Evolutionary conservation across 1,140 invertebrate species (phyloP).

Genomic region (Drosophila prosaltans): DNA sequence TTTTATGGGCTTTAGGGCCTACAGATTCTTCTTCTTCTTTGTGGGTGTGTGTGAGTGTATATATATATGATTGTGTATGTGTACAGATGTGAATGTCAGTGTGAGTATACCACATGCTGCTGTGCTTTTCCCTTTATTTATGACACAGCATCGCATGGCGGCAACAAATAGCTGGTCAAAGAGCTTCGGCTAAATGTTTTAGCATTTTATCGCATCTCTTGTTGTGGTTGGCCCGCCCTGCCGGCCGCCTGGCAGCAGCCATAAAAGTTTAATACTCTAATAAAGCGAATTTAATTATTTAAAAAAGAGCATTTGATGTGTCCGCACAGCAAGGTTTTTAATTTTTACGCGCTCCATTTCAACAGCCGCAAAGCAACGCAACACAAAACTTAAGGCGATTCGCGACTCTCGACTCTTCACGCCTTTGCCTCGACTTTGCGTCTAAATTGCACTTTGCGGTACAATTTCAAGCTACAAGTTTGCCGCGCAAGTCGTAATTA

Average conservation of each 20-base stretch:
- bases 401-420: constrained; percentile 35
- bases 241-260: constrained; percentile 29
- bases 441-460: constrained; percentile 76
- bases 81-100: constrained; percentile 5
- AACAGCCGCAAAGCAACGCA: constrained; percentile 26
- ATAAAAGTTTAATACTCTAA: constrained; percentile 66
- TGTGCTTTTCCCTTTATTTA: constrained; percentile 53
- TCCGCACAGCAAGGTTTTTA: constrained; percentile 52
- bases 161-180: constrained; percentile 42
- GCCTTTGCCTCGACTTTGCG: constrained; percentile 38
- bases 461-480: constrained; percentile 64
- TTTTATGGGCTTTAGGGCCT: constrained; percentile 69
- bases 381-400: constrained; percentile 36
- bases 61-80: constrained; percentile 15
- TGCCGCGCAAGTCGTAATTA: constrained; percentile 66
- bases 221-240: constrained; percentile 27
- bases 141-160: constrained; percentile 40
- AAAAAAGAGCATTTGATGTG: constrained; percentile 46
- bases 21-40: constrained; percentile 66
- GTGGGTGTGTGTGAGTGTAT: not conserved
- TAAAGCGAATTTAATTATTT: constrained; percentile 71
- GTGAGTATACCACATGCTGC: constrained; percentile 57
- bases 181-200: constrained; percentile 55
- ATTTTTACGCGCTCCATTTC: constrained; percentile 55
- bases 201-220: constrained; percentile 43